These are phyloP conservation scores for Lacanobia oleracea DNA, from an alignment of 2,888 invertebrate species.

Conservation along the genomic window DNA sequence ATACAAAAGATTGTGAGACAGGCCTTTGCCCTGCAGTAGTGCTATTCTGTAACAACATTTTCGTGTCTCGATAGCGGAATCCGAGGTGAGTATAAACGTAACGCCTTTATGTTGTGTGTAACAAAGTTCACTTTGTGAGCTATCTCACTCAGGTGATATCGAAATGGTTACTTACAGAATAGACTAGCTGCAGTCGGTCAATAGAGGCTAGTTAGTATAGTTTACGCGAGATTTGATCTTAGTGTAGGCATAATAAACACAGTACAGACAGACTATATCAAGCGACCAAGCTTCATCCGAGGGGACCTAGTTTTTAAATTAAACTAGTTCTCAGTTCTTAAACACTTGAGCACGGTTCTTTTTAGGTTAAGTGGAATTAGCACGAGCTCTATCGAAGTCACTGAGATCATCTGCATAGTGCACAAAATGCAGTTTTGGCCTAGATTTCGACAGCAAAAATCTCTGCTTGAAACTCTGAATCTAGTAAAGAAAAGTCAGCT, in stretches of 20 bases:
- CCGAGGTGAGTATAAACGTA: too few species aligned
- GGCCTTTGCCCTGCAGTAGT: too few species aligned
- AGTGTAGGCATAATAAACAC: not conserved
- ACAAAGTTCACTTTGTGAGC: too few species aligned
- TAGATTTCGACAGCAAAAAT: slow-evolving; percentile 13
- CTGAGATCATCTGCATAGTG: slow-evolving; percentile 50
- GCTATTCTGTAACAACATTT: too few species aligned
- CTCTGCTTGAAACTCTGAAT: not conserved
- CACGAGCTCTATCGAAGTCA: slow-evolving; percentile 14
- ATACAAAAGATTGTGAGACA: not conserved
- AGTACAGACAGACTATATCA: not conserved
- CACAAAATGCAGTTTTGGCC: slow-evolving; percentile 7
- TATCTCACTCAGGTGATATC: too few species aligned
- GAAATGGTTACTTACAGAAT: too few species aligned
- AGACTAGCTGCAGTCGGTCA: not conserved
- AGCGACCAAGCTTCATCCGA: not conserved
- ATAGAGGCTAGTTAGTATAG: not conserved
- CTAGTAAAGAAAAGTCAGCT: not conserved
- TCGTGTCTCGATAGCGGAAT: too few species aligned
- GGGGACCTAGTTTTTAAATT: slow-evolving; percentile 49
- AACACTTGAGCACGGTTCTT: slow-evolving; percentile 50
- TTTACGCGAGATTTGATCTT: not conserved
- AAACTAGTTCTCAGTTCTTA: slow-evolving; percentile 49
- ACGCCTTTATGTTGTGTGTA: too few species aligned
- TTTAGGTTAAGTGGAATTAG: slow-evolving; percentile 57